Conservation (phyloP, 2,113 vertebrate species). For the Mirounga angustirostris region DNA sequence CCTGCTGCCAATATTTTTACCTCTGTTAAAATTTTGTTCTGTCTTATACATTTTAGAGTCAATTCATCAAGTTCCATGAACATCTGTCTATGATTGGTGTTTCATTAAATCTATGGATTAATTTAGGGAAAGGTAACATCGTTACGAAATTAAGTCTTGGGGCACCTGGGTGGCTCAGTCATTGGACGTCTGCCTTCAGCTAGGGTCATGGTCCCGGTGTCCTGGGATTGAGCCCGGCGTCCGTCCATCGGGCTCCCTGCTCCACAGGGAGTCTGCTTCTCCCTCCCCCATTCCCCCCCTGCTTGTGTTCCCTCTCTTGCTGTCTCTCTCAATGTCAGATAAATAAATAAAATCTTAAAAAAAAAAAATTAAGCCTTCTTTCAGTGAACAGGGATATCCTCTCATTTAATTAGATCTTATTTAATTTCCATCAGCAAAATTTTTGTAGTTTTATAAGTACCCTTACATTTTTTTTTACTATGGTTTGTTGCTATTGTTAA, state of each 20-base stretch:
- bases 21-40: constrained; percentile 17
- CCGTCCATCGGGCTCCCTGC: too few relatives aligned
- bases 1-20: background rate
- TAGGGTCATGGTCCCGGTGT: too few relatives aligned
- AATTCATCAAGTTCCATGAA: background rate
- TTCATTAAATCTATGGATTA: constrained; percentile 47
- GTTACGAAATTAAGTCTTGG: constrained; percentile 23
- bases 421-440: constrained; percentile 33
- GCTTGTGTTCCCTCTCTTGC: too few relatives aligned
- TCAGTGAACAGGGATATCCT: background rate
- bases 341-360: too few relatives aligned
- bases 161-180: too few relatives aligned
- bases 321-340: too few relatives aligned
- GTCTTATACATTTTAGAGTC: constrained; percentile 29
- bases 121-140: constrained; percentile 36
- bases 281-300: too few relatives aligned
- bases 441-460: background rate
- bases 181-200: too few relatives aligned
- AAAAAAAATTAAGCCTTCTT: background rate
- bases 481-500: background rate
- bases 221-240: too few relatives aligned
- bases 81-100: background rate
- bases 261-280: too few relatives aligned
- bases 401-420: constrained; percentile 38
- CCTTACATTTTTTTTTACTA: background rate